Evolutionary conservation across 1,140 invertebrate genomes (phyloP).

Genomic region (Batillaria attramentaria): DNA sequence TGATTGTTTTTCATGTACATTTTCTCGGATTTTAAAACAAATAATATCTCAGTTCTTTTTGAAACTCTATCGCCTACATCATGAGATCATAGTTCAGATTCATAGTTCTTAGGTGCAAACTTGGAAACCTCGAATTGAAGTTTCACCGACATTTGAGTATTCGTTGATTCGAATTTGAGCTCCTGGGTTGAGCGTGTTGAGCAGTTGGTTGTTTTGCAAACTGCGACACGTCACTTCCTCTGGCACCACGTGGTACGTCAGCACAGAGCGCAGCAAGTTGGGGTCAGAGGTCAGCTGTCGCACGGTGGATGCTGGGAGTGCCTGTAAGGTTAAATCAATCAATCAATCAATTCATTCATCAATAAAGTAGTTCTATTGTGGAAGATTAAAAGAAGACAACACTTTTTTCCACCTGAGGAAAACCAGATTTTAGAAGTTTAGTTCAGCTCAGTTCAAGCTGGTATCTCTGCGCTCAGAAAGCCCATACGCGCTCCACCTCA

Average conservation of each 20-base stretch:
- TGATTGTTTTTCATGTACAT: background rate
- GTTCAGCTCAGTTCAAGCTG: too few relatives aligned
- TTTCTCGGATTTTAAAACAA: too few relatives aligned
- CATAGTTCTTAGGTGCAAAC: background rate
- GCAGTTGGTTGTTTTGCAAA: constrained; percentile 71
- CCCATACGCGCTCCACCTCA: too few relatives aligned
- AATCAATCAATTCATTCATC: too few relatives aligned
- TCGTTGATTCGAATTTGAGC: constrained; percentile 50
- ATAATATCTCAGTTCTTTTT: background rate
- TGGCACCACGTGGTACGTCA: constrained; percentile 76
- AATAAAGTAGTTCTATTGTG: too few relatives aligned
- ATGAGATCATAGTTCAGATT: background rate
- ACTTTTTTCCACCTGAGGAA: too few relatives aligned
- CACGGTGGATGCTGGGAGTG: too few relatives aligned
- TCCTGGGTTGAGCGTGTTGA: constrained; percentile 42
- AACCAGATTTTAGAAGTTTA: too few relatives aligned
- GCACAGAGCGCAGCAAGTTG: constrained; percentile 73
- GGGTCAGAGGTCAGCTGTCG: constrained; percentile 65
- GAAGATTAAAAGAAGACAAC: too few relatives aligned
- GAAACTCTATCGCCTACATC: background rate
- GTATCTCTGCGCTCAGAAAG: too few relatives aligned
- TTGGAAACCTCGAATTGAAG: background rate
- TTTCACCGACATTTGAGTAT: constrained; percentile 48
- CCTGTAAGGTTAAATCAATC: too few relatives aligned
- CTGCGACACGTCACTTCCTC: constrained; percentile 73